These are phyloP conservation scores for Anolis apletophallus DNA, from an alignment of 2,797 vertebrate genomes.

Conservation along the genomic window DNA sequence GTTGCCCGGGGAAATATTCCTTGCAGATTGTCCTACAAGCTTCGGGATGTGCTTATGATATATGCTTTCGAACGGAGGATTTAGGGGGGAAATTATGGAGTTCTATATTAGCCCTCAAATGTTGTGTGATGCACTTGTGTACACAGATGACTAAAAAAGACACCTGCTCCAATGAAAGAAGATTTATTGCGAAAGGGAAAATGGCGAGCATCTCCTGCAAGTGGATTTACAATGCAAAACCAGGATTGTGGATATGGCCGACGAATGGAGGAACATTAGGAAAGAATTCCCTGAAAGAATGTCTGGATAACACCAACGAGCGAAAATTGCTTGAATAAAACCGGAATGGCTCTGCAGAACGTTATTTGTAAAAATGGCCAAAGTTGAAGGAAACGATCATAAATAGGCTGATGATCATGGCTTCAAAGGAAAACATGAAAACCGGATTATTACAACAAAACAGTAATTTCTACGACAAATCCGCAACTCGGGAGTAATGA, in stretches of 20 bases:
- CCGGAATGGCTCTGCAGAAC: constrained; percentile 65
- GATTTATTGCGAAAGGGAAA: constrained; percentile 72
- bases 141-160: constrained; percentile 68
- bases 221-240: constrained; percentile 73
- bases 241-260: constrained; percentile 74
- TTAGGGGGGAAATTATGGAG: constrained; percentile 71
- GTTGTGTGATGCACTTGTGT: constrained; percentile 64
- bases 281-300: constrained; percentile 72
- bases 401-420: constrained; percentile 77
- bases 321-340: constrained; percentile 72
- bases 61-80: constrained; percentile 73
- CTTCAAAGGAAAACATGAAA: constrained; percentile 73
- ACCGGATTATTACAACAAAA: constrained; percentile 77
- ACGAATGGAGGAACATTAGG: constrained; percentile 74
- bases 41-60: constrained; percentile 73
- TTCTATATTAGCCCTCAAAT: constrained; percentile 59
- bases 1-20: constrained; percentile 67
- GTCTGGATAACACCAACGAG: constrained; percentile 72
- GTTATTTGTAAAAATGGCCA: constrained; percentile 73
- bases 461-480: constrained; percentile 78
- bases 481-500: constrained; percentile 73
- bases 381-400: constrained; percentile 74
- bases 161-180: constrained; percentile 68
- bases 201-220: constrained; percentile 76
- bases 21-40: constrained; percentile 72